Conservation (phyloP, 2,113 vertebrate species). For the Triplophysa dalaica region DNA sequence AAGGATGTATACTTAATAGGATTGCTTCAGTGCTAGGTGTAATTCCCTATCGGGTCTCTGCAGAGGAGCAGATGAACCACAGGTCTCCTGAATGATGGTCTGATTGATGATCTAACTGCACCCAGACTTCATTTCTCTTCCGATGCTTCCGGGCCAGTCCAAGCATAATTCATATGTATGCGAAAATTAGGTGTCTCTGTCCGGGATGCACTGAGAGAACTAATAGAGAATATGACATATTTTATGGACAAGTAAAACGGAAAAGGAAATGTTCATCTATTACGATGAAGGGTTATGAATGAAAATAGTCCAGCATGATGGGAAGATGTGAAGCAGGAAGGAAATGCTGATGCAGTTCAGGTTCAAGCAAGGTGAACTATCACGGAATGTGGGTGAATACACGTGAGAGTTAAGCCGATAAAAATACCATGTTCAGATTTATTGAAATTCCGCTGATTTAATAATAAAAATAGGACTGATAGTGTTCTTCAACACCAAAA, state of each 20-base stretch:
- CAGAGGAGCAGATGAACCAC: constrained; percentile 25
- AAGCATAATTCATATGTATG: constrained; percentile 40
- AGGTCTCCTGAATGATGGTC: constrained; percentile 32
- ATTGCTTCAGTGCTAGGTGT: constrained; percentile 22
- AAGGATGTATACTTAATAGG: constrained; percentile 34
- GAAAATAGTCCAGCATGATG: constrained; percentile 14
- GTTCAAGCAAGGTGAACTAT: constrained; percentile 17
- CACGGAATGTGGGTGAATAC: neutral
- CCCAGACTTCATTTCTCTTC: constrained; percentile 14
- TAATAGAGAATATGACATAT: constrained; percentile 39
- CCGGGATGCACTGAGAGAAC: constrained; percentile 10
- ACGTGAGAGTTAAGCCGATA: neutral
- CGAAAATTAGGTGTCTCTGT: constrained; percentile 45
- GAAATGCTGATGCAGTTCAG: neutral
- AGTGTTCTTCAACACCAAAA: too few relatives aligned
- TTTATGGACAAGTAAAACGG: constrained; percentile 16
- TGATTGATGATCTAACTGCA: constrained; percentile 51
- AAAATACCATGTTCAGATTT: too few relatives aligned
- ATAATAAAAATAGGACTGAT: too few relatives aligned
- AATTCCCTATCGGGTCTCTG: constrained; percentile 34
- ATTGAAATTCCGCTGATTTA: too few relatives aligned
- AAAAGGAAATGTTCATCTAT: constrained; percentile 15
- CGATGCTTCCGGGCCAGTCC: constrained; percentile 26
- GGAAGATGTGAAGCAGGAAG: neutral
- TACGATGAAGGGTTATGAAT: constrained; percentile 19